These are phyloP conservation scores for Drosophila rubida DNA, from an alignment of 2,888 invertebrate genomes.

Conservation along the genomic window DNA sequence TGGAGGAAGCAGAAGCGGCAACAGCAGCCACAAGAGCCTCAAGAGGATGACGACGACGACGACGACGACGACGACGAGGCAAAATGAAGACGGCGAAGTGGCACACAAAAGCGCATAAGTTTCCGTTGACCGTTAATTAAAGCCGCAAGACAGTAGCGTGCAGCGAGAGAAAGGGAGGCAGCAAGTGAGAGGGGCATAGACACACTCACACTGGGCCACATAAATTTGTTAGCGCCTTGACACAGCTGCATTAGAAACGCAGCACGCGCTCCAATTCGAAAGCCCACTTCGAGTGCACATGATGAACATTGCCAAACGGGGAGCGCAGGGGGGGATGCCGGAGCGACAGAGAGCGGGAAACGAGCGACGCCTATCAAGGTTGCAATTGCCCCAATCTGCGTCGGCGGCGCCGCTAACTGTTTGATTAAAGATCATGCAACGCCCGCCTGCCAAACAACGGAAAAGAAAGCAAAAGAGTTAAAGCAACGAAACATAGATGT, in stretches of 20 bases:
- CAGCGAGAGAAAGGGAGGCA: conserved; percentile 9
- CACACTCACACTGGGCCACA: conserved; percentile 53
- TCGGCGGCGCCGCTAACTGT: conserved; percentile 73
- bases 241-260: conserved; percentile 75
- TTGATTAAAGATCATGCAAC: conserved; percentile 68
- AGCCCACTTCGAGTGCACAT: conserved; percentile 49
- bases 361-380: conserved; percentile 70
- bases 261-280: conserved; percentile 56
- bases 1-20: conserved; percentile 9
- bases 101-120: conserved; percentile 75
- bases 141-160: conserved; percentile 72
- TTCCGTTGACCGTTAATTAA: conserved; percentile 79
- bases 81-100: conserved; percentile 47
- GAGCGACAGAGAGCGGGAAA: neutral
- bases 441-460: conserved; percentile 11
- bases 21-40: conserved; percentile 3
- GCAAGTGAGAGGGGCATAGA: conserved; percentile 3
- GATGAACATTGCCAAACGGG: conserved; percentile 2
- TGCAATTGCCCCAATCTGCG: conserved; percentile 68
- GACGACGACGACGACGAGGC: conserved; percentile 13
- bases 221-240: conserved; percentile 75
- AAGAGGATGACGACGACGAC: conserved; percentile 7
- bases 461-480: conserved; percentile 22
- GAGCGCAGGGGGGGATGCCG: neutral
- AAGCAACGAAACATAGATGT: conserved; percentile 14